Base-by-base conservation (phyloP, 2,113 vertebrate genomes). In the Rana temporaria region DNA sequence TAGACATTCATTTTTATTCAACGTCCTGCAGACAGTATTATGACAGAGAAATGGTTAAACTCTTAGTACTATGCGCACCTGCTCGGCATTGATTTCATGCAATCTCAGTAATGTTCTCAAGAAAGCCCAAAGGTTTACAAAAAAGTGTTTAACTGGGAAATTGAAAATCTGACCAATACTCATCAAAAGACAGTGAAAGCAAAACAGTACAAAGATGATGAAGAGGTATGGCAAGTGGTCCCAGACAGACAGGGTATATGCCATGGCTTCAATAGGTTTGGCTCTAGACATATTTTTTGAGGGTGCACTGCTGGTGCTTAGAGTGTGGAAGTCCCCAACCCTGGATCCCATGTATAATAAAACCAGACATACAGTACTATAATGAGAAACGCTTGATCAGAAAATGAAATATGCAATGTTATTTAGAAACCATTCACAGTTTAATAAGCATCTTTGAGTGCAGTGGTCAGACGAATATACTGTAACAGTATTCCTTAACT, bases 101-200 rank as follows among this genome's bases (percentile, higher is more conserved):
- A 79, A 68, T 79, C 55, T 79, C 53, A 60, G 55, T 69, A 79
- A 79, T 79, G 66, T 69, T 79, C 66, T n/a, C 53, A 59, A 68
- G 53, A 79, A 79, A 79, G 78, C 64, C 78, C 78, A 79, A 69
- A 79, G 78, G 65, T 67, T 69, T 79, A 70, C 76, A 78, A 67
- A 56, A 79, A 79, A 69, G 53, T 55, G 24, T 60, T 79, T 57
- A 70, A 60, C 65, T 38, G 53, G 78, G 66, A 79, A 60, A 79
- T 79, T 79, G 78, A 79, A 68, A 79, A 69, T 79, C 78, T 79
- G 53, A 60, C 78, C 69, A 79, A 79, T 38, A 79, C 53, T 75
- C 32, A 75, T 62, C 42, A 56, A 69, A 69, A 69, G 65, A 79
- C 65, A 20, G 53, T 62, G n/a, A 57, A 70, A 60, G 32, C 34